Evolutionary conservation across 1,140 invertebrate genomes (phyloP), one percentile per base, ranked within the genome.

Genomic region (Dreissena rostriformis): DNA sequence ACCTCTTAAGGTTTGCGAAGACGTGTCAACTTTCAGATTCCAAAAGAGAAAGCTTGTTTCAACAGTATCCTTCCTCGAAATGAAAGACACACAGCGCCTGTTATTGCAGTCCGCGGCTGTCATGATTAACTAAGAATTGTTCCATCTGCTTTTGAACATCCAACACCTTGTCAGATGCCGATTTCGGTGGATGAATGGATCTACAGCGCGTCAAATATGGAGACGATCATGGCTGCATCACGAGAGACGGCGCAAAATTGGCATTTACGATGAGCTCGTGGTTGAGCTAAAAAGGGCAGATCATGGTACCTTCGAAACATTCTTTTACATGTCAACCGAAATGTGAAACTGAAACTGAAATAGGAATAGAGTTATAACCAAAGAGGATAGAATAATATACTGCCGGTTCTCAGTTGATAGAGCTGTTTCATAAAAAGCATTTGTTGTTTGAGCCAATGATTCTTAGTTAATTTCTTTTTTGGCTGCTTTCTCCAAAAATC

Each of bases 211-310:
- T 67, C 26, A 24, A 12, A 67, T 67, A 12, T 67, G 26, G 22
- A 67, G 66, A 67, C 12, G 66, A 67, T 24, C 66, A 4, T 4
- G 19, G 67, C 19, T 68, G 67, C 26, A 68, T 17, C 67, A 19
- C 67, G 67, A 39, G 67, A 68, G 29, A 68, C 67, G 39, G 39
- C 15, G 15, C 67, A 4, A 19, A 5, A 5, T 39, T 39, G 39
- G 24, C 17, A 22, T 68, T 68, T 4, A 68, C 24, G 26, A 68
- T 73, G 5, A 68, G 67, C 67, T 68, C 26, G 24, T 68, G 67
- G 4, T 68, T 68, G 67, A 68, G 4, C 67, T 68, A 5, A 68
- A 26, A 68, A 17, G 19, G 26, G 67, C 57, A 68, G 67, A 68
- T 68, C 29, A 19, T 68, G 26, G 67, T 4, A 68, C 4, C 19